phyloP scores from a whole-genome alignment of 2,113 vertebrate genomes.

The Odocoileus virginianus region DNA sequence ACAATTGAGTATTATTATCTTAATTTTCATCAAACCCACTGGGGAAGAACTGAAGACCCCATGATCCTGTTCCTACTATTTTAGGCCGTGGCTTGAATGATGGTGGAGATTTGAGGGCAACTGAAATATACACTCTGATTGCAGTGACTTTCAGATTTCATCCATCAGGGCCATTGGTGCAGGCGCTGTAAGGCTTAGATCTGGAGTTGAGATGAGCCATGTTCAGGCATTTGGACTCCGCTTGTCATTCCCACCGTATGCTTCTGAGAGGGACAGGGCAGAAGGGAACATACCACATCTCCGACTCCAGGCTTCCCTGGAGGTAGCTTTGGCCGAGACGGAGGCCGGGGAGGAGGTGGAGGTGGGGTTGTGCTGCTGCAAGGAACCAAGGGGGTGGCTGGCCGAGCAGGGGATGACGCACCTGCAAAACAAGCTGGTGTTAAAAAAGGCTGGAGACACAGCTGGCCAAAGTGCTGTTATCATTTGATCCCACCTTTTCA shows the following conservation, averaged over 20 bases:
- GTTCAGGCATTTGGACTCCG: neutral
- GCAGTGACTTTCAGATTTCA: neutral
- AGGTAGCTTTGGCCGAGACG: constrained; percentile 93
- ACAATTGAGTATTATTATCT: neutral
- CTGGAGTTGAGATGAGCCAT: rapidly evolving
- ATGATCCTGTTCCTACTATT: neutral
- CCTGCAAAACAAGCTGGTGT: constrained; percentile 78
- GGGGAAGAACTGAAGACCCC: neutral
- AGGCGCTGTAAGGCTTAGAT: neutral
- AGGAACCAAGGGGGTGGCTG: constrained; percentile 86
- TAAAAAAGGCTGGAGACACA: neutral
- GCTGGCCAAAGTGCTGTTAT: rapidly evolving
- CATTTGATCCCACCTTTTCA: neutral
- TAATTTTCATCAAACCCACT: neutral
- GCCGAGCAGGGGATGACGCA: constrained; percentile 92
- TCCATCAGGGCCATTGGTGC: neutral
- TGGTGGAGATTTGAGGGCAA: neutral
- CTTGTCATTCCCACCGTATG: neutral
- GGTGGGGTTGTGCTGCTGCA: constrained; percentile 87
- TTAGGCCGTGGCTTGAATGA: neutral
- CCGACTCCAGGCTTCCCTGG: constrained; percentile 89
- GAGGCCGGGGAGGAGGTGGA: constrained; percentile 90
- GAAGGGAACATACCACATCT: constrained; percentile 87
- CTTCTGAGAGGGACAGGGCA: neutral
- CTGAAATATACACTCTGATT: neutral